A percentile compares a stretch with the other conserved stretches of the same genome.
Conservation (phyloP, 2,888 invertebrate species). For the Caenorhabditis imperialis region DNA sequence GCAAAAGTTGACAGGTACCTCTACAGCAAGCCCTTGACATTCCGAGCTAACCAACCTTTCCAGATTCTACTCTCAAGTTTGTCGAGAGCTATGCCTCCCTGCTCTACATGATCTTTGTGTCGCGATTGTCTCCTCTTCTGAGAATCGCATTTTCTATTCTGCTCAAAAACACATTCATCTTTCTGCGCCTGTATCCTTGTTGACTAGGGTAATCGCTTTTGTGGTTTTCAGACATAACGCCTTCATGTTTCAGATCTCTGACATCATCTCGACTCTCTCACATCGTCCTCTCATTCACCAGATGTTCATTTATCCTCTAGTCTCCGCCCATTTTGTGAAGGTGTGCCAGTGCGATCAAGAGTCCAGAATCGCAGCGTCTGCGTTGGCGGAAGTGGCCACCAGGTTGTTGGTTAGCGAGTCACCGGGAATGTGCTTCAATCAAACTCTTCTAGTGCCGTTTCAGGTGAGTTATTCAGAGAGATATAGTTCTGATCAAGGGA, state of each 20-base stretch:
- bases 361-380: constrained; percentile 56
- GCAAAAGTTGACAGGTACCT: constrained; percentile 87
- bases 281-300: constrained; percentile 84
- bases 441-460: constrained; percentile 66
- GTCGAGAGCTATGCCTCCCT: constrained; percentile 88
- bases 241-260: constrained; percentile 52
- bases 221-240: neutral
- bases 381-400: constrained; percentile 60
- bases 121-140: constrained; percentile 89
- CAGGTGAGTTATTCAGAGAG: constrained; percentile 44
- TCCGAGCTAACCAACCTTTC: neutral
- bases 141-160: constrained; percentile 84
- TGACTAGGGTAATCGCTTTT: constrained; percentile 49
- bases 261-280: constrained; percentile 59
- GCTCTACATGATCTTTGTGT: constrained; percentile 88
- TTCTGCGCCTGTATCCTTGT: constrained; percentile 59
- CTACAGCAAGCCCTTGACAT: neutral
- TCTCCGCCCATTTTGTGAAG: constrained; percentile 94
- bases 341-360: constrained; percentile 80
- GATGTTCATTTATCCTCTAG: constrained; percentile 91
- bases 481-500: neutral
- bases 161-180: constrained; percentile 54
- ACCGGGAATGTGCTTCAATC: constrained; percentile 68
- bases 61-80: constrained; percentile 89
- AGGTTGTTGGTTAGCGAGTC: constrained; percentile 56